Conservation (phyloP, 2,797 vertebrate genomes). For the Antennarius maculatus region DNA sequence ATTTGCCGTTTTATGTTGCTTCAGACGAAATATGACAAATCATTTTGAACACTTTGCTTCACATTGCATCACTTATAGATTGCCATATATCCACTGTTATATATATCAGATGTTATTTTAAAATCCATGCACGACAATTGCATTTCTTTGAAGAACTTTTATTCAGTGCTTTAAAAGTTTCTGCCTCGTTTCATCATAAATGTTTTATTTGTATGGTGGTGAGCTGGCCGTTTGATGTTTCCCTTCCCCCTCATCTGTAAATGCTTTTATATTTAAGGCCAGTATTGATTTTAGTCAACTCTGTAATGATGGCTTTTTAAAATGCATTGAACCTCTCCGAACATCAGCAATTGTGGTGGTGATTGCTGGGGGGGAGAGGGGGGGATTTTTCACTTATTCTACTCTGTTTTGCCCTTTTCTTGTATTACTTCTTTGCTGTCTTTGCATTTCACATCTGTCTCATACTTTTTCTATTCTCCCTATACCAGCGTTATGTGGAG, state of each 20-base stretch:
- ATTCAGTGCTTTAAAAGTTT: conserved; percentile 52
- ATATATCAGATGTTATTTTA: conserved; percentile 30
- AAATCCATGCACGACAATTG: conserved; percentile 48
- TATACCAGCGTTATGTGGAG: conserved; percentile 90
- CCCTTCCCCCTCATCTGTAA: conserved; percentile 59
- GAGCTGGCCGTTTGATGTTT: conserved; percentile 52
- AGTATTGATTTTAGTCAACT: conserved; percentile 73
- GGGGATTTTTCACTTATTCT: conserved; percentile 19
- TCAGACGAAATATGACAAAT: conserved; percentile 38
- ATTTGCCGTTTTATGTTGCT: conserved; percentile 48
- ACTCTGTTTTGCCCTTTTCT: conserved; percentile 32
- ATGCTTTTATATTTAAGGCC: conserved; percentile 71
- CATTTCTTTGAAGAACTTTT: conserved; percentile 33
- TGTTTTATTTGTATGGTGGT: conserved; percentile 54
- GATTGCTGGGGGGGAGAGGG: too few relatives aligned
- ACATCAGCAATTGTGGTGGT: conserved; percentile 32
- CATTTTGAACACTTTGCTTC: conserved; percentile 46
- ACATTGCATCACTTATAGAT: conserved; percentile 65
- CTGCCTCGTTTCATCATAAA: conserved; percentile 56
- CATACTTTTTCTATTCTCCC: not conserved
- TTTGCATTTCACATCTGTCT: conserved; percentile 15
- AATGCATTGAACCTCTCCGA: conserved; percentile 57
- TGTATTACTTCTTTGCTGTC: conserved; percentile 24
- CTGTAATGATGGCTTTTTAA: conserved; percentile 62
- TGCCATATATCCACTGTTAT: conserved; percentile 15